Conservation (phyloP, 2,797 vertebrate species). For the Malacoctenus gilli region DNA sequence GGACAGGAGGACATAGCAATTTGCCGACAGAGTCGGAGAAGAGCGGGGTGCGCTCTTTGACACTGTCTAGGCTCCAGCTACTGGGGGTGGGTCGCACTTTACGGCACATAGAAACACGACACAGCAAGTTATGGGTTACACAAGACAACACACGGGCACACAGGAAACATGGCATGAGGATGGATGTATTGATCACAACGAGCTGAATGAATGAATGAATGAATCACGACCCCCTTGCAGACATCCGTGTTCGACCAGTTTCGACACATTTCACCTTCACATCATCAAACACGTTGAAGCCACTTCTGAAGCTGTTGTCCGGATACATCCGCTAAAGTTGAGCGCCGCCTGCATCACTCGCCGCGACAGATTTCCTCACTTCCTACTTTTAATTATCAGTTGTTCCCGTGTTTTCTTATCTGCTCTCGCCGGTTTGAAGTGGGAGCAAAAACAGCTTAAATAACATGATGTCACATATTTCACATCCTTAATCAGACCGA, state of each 20-base stretch:
- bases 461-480: conserved; percentile 4
- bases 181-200: background rate
- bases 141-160: conserved; percentile 33
- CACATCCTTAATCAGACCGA: conserved; percentile 8
- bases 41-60: conserved; percentile 86
- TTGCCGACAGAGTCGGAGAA: conserved; percentile 89
- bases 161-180: conserved; percentile 2
- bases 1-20: conserved; percentile 91
- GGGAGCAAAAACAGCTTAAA: background rate
- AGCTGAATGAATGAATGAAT: too few species aligned
- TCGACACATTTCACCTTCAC: background rate
- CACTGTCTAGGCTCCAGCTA: conserved; percentile 98
- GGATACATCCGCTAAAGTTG: too few species aligned
- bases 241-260: too few species aligned
- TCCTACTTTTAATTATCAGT: background rate
- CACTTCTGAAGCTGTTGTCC: background rate
- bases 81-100: conserved; percentile 91
- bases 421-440: background rate
- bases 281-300: conserved; percentile 10
- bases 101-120: conserved; percentile 72
- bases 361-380: too few species aligned
- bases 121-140: conserved; percentile 47
- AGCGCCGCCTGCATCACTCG: too few species aligned
- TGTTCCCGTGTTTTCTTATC: background rate
- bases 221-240: too few species aligned